Evolutionary conservation across 2,113 vertebrate genomes (phyloP), one percentile per base, ranked within the genome.

Genomic region (Seriola aureovittata): DNA sequence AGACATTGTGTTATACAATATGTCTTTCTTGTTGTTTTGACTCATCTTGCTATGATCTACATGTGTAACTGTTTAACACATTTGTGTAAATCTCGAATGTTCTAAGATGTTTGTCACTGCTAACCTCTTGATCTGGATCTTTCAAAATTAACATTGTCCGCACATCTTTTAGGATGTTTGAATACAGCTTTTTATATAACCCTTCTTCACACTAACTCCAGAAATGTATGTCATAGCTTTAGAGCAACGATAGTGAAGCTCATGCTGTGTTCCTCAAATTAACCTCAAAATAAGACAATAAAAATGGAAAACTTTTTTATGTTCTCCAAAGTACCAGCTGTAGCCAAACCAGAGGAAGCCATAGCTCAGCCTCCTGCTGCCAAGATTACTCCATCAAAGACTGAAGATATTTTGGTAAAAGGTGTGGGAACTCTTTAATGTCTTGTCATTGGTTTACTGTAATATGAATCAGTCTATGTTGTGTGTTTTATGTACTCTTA

Each of bases 61-160:
- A 23, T 46, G 12, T 63, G 5, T 40, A 55, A 59, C 69, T 76
- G 46, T 34, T 50, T 40, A 52, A 66, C 19, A 12, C 3, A 13
- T 77, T 44, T 50, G n/a, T 76, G 16, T 81, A 44, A 25, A 52
- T 76, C 52, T 82, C 58, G 21, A 72, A 54, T 63, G 62, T 80
- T 68, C 5, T 52, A 9, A 29, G 32, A 34, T 32, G 17, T 71
- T 72, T 38, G 59, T 50, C 29, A 32, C 50, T 64, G 2, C 62
- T 77, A 76, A 91, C 82, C 77, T 84, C 85, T 91, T 92, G 4
- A 76, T 17, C 10, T 44, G 36, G 8, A 36, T 64, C 62, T 78
- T 72, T 79, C 34, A n/a, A 48, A 42, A 38, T 42, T 23, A 73
- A 60, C 58, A 48, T 0, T 0, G 0, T 64, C 50, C 34, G 6